phyloP scores from a whole-genome alignment of 2,797 vertebrate genomes.

The Xyrichtys novacula region DNA sequence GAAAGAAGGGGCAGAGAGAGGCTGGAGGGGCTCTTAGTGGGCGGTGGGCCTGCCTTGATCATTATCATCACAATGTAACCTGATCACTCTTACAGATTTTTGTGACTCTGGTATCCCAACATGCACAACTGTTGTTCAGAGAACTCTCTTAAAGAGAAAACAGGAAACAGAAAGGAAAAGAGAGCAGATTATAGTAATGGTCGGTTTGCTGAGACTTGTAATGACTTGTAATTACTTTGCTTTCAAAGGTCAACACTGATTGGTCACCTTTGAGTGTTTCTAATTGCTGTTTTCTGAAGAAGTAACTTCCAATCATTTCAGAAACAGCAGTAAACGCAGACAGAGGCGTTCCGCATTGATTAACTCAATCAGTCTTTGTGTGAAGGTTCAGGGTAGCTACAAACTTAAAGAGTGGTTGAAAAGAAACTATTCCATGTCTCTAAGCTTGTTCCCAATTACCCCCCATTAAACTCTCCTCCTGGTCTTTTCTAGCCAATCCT shows the following conservation, averaged over 20 bases:
- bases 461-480: not conserved
- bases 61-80: conserved; percentile 48
- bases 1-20: conserved; percentile 9
- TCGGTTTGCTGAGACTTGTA: not conserved
- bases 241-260: no score
- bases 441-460: conserved; percentile 1
- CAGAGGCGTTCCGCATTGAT: not conserved
- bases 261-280: no score
- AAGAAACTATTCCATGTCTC: conserved; percentile 15
- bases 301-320: not conserved
- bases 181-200: not conserved
- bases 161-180: not conserved
- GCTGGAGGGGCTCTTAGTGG: conserved; percentile 12
- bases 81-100: conserved; percentile 33
- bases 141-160: not conserved
- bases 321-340: not conserved
- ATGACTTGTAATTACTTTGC: no score
- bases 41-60: conserved; percentile 16
- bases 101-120: conserved; percentile 1
- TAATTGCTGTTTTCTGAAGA: not conserved
- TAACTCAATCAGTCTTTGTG: conserved; percentile 1
- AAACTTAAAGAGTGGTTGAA: conserved; percentile 10
- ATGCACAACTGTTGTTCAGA: not conserved
- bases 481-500: not conserved
- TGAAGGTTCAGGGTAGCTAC: conserved; percentile 9